Conservation (phyloP, 2,797 vertebrate genomes). For the Propithecus deckenii region DNA sequence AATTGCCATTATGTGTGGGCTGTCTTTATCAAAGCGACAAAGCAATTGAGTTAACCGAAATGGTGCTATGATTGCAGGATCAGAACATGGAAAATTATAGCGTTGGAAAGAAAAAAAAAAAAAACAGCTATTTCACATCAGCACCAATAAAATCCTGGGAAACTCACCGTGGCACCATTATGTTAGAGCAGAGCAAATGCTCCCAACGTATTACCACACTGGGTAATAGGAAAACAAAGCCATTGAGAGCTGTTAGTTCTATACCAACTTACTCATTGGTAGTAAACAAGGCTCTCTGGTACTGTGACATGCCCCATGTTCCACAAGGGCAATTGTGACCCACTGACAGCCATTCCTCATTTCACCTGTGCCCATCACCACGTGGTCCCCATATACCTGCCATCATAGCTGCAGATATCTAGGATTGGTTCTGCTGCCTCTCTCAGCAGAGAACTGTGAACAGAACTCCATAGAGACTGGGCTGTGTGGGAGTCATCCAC, state of each 20-base stretch:
- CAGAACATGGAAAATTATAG: constrained; percentile 78
- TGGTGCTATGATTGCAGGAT: constrained; percentile 72
- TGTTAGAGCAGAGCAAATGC: constrained; percentile 45
- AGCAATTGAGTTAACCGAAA: constrained; percentile 78
- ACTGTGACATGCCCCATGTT: background rate
- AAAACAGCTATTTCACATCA: constrained; percentile 56
- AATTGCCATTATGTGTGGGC: constrained; percentile 79
- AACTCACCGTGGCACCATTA: constrained; percentile 70
- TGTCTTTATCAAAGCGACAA: constrained; percentile 74
- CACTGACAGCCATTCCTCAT: background rate
- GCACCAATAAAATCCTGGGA: constrained; percentile 71
- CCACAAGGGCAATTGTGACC: background rate
- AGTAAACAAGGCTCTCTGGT: background rate
- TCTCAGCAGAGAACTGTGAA: background rate
- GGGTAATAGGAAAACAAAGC: constrained; percentile 29
- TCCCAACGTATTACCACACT: background rate
- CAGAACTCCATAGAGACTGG: background rate
- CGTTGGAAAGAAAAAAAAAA: background rate
- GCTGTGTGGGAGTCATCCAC: background rate
- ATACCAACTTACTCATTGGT: background rate
- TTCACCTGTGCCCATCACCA: background rate
- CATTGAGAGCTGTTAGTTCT: background rate
- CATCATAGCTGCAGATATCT: background rate
- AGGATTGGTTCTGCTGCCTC: background rate
- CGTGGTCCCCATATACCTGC: background rate